Percentiles rank a stretch among this genome's conserved stretches.
Conservation (phyloP, 2,797 vertebrate species). For the Rhinichthys osculus region DNA sequence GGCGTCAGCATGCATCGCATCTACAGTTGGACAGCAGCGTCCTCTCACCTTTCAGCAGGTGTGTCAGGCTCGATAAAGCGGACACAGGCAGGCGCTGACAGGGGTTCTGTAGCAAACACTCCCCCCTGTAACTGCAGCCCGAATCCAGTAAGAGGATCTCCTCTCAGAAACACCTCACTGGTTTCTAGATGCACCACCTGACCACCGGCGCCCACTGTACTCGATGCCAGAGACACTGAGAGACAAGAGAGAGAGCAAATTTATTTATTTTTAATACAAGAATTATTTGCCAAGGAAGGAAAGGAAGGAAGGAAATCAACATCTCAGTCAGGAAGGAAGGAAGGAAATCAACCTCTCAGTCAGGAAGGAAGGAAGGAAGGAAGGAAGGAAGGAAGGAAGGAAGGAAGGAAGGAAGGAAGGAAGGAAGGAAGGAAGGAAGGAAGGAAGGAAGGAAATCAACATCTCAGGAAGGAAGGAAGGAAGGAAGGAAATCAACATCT, state of each 20-base stretch:
- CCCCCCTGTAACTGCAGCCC: slow-evolving; percentile 99
- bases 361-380: too few relatives aligned
- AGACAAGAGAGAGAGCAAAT: slow-evolving; percentile 12
- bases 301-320: too few relatives aligned
- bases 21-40: not conserved
- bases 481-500: too few relatives aligned
- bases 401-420: too few relatives aligned
- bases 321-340: too few relatives aligned
- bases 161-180: slow-evolving; percentile 90
- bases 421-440: too few relatives aligned
- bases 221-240: slow-evolving; percentile 93
- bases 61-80: slow-evolving; percentile 98
- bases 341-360: too few relatives aligned
- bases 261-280: not conserved
- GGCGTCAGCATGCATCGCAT: slow-evolving; percentile 4
- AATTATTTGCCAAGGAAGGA: not conserved
- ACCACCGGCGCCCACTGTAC: slow-evolving; percentile 94
- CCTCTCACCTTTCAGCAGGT: slow-evolving; percentile 93
- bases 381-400: too few relatives aligned
- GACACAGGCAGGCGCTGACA: slow-evolving; percentile 92
- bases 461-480: too few relatives aligned
- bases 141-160: slow-evolving; percentile 94
- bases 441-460: too few relatives aligned
- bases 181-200: slow-evolving; percentile 96
- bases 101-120: slow-evolving; percentile 94